A percentile compares a stretch with the other conserved stretches of the same genome.
These are phyloP conservation scores for Halictus rubicundus DNA, from an alignment of 1,140 invertebrate species.

Conservation along the genomic window DNA sequence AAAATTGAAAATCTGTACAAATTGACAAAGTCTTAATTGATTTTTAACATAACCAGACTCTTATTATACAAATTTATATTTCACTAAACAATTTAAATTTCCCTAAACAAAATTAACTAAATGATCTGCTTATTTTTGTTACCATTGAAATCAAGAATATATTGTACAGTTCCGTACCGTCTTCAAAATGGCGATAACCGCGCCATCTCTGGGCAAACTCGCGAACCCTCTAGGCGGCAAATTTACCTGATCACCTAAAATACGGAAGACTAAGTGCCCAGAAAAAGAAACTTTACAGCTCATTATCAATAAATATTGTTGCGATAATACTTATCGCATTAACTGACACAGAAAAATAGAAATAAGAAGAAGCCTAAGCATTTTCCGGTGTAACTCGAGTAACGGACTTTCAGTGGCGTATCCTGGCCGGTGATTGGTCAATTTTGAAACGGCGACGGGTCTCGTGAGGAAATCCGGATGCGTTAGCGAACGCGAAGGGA, in stretches of 20 bases:
- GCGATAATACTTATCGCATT: background rate
- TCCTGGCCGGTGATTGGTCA: constrained; percentile 4
- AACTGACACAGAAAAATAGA: background rate
- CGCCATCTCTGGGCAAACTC: constrained; percentile 15
- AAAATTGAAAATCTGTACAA: too few relatives aligned
- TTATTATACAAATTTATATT: too few relatives aligned
- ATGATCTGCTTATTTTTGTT: background rate
- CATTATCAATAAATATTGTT: constrained; percentile 14
- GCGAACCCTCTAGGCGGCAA: background rate
- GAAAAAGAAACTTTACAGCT: background rate
- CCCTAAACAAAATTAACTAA: background rate
- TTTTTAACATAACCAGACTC: too few relatives aligned
- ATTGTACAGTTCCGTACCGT: background rate
- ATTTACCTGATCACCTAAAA: background rate
- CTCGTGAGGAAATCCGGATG: constrained; percentile 35
- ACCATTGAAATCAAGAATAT: background rate
- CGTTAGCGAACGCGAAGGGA: constrained; percentile 56
- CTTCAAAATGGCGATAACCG: background rate
- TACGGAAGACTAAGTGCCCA: background rate
- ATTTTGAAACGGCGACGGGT: constrained; percentile 2
- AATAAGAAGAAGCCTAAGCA: background rate
- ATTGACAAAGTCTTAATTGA: too few relatives aligned
- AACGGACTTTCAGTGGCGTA: background rate
- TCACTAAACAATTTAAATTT: too few relatives aligned
- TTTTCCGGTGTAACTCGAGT: constrained; percentile 2